These are phyloP conservation scores for Alectoris magna DNA, from an alignment of 2,797 vertebrate genomes.

Conservation along the genomic window DNA sequence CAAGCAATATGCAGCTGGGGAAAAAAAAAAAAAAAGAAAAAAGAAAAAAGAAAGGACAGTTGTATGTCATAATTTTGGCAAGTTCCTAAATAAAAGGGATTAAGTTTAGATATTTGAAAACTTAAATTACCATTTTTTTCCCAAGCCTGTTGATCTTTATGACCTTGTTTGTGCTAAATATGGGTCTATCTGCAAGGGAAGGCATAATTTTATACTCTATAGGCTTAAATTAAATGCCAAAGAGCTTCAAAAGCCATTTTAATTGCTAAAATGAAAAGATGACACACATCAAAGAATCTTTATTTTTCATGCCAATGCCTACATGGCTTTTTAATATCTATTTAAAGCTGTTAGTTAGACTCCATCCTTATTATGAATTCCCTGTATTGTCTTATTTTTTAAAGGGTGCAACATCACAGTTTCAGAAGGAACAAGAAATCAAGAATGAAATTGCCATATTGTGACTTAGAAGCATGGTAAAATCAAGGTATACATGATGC, in stretches of 20 bases:
- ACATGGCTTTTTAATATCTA: constrained; percentile 61
- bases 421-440: constrained; percentile 21
- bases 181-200: constrained; percentile 68
- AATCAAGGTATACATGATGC: not conserved
- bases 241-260: constrained; percentile 81
- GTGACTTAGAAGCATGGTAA: not conserved
- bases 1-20: not conserved
- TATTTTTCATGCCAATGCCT: constrained; percentile 69
- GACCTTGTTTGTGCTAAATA: constrained; percentile 80
- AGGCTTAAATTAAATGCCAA: constrained; percentile 78
- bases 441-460: not conserved
- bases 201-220: constrained; percentile 71
- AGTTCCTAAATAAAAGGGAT: constrained; percentile 33
- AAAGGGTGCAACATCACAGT: not conserved
- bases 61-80: constrained; percentile 29
- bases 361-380: constrained; percentile 39
- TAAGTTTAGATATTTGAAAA: constrained; percentile 56
- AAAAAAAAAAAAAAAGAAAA: not conserved
- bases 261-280: constrained; percentile 84
- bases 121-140: constrained; percentile 64
- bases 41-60: not conserved
- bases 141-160: constrained; percentile 63
- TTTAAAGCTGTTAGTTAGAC: constrained; percentile 68
- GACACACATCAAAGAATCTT: constrained; percentile 79
- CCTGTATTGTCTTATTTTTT: constrained; percentile 17